phyloP scores from a whole-genome alignment of 1,140 invertebrate genomes.

The Andricus grossulariae region DNA sequence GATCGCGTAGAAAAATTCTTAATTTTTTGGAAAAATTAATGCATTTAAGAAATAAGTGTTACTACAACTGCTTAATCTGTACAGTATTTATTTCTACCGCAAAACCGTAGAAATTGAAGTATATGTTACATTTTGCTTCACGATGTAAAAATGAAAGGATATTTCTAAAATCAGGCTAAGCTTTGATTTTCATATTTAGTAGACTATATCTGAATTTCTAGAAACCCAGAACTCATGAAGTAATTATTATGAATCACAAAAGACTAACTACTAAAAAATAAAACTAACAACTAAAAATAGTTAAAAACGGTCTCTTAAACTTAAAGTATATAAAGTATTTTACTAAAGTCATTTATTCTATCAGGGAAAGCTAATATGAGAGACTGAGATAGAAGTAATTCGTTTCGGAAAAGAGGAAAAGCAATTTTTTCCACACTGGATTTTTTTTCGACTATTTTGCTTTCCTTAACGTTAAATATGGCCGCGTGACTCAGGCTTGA shows the following conservation, averaged over 20 bases:
- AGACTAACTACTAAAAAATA: not conserved
- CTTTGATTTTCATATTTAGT: not conserved
- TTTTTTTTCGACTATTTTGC: conserved; percentile 10
- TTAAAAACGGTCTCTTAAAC: too few relatives aligned
- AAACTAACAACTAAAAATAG: not conserved
- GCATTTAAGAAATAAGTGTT: too few relatives aligned
- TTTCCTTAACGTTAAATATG: conserved; percentile 11
- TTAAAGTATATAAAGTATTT: too few relatives aligned
- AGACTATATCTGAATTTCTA: conserved; percentile 2
- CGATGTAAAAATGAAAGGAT: not conserved
- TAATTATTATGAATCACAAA: conserved; percentile 17
- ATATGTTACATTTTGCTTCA: too few relatives aligned
- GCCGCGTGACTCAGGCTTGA: conserved; percentile 1
- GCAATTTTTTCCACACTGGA: not conserved
- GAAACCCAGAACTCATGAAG: not conserved
- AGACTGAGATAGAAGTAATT: not conserved
- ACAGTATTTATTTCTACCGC: not conserved
- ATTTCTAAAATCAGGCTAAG: not conserved
- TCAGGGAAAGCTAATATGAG: not conserved
- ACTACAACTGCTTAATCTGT: not conserved
- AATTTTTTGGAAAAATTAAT: too few relatives aligned
- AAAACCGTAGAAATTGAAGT: not conserved
- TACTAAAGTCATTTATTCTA: too few relatives aligned
- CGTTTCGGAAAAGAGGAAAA: not conserved
- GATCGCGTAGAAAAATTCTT: too few relatives aligned